Evolutionary conservation across 2,888 invertebrate genomes (phyloP).

Genomic region (Hemistola chrysoprasaria): DNA sequence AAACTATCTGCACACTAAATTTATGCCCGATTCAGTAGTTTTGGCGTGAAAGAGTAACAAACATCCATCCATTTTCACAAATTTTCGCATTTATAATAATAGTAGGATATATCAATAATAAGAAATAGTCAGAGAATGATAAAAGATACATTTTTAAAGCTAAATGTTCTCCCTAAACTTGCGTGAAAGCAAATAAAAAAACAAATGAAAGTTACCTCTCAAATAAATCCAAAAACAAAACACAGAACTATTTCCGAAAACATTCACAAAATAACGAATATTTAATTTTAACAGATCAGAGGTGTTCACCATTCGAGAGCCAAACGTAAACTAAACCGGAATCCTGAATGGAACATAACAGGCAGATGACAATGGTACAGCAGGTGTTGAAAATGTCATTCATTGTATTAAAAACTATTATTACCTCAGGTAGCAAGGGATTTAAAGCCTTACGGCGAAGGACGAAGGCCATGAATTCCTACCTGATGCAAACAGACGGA

Average conservation of each 20-base stretch:
- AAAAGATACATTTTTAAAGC: no score
- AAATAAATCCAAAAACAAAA: constrained; percentile 20
- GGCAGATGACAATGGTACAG: constrained; percentile 23
- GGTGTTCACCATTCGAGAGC: constrained; percentile 18
- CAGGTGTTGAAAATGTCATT: constrained; percentile 26
- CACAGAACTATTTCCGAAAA: constrained; percentile 10
- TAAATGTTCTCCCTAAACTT: background rate
- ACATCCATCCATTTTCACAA: no score
- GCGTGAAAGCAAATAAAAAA: constrained; percentile 2
- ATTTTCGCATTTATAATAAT: no score
- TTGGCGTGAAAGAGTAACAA: no score
- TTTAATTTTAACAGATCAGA: constrained; percentile 8
- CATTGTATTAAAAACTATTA: constrained; percentile 29
- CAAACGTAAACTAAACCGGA: constrained; percentile 23
- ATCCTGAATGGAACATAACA: constrained; percentile 1
- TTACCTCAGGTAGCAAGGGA: constrained; percentile 11
- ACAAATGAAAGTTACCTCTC: constrained; percentile 16
- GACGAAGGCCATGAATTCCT: constrained; percentile 15
- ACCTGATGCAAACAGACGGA: constrained; percentile 7
- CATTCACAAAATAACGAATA: constrained; percentile 9
- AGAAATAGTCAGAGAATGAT: no score
- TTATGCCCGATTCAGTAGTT: no score
- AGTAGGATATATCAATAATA: no score
- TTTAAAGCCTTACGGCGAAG: constrained; percentile 14
- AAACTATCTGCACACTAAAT: no score